phyloP scores from a whole-genome alignment of 2,888 invertebrate genomes.

The Catocala nupta region DNA sequence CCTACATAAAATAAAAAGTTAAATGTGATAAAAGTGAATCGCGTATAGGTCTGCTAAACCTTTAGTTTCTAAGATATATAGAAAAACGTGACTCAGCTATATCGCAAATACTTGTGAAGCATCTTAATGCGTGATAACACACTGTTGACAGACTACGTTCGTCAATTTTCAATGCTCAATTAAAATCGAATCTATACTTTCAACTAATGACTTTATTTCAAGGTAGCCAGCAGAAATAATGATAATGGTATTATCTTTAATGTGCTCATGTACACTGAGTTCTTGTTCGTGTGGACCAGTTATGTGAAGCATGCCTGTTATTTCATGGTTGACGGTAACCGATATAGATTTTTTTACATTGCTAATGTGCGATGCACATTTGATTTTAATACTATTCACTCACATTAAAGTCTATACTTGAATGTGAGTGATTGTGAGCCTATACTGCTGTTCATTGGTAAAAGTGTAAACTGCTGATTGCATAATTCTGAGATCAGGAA shows the following conservation, averaged over 20 bases:
- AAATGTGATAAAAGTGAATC: too few species aligned
- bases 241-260: constrained; percentile 24
- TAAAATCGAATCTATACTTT: constrained; percentile 12
- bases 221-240: constrained; percentile 21
- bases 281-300: background rate
- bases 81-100: too few species aligned
- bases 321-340: constrained; percentile 9
- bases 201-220: constrained; percentile 5
- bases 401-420: too few species aligned
- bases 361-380: constrained; percentile 3
- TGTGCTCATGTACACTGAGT: background rate
- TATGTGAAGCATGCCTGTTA: constrained; percentile 9
- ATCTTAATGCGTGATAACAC: background rate
- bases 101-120: too few species aligned
- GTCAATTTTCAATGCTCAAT: constrained; percentile 5
- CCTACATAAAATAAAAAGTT: too few species aligned
- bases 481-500: too few species aligned
- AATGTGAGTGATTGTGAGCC: background rate
- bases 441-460: too few species aligned
- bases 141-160: background rate
- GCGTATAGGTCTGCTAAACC: too few species aligned
- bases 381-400: background rate
- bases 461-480: too few species aligned
- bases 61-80: too few species aligned
- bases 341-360: background rate